Conservation (phyloP, 1,140 invertebrate species). For the Trichogramma pretiosum region DNA sequence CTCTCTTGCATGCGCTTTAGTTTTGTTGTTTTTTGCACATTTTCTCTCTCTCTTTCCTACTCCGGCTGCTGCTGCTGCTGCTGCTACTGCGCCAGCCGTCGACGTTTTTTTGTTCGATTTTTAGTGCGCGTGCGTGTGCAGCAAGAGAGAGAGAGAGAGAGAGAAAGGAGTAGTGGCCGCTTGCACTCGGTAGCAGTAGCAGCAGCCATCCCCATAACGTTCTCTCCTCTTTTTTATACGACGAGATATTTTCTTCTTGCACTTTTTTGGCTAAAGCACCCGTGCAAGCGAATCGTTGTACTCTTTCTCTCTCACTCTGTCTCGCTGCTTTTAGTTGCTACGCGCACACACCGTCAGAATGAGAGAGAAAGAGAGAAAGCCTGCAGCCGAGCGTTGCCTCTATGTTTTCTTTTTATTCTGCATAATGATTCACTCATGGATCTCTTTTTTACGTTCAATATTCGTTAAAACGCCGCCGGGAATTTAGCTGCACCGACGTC, state of each 20-base stretch:
- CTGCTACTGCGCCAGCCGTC: too few species aligned
- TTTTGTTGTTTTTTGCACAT: conserved; percentile 2
- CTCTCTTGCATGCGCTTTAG: conserved; percentile 11
- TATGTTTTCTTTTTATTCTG: conserved; percentile 14
- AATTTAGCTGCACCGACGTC: too few species aligned
- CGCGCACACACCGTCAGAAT: too few species aligned
- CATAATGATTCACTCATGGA: conserved; percentile 11
- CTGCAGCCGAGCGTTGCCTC: too few species aligned
- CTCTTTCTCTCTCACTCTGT: neutral
- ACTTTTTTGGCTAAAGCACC: conserved; percentile 12
- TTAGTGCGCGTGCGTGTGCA: conserved; percentile 12
- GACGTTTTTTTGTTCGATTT: conserved; percentile 7
- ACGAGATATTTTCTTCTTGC: conserved; percentile 17
- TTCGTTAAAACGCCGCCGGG: conserved; percentile 17
- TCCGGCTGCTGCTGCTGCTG: too few species aligned
- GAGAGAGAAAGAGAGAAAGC: too few species aligned
- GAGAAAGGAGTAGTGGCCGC: too few species aligned
- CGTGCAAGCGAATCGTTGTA: conserved; percentile 12
- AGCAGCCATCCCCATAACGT: neutral
- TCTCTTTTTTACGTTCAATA: conserved; percentile 3
- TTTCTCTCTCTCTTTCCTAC: neutral
- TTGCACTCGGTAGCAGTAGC: too few species aligned
- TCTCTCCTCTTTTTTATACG: conserved; percentile 12
- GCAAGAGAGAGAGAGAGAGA: neutral
- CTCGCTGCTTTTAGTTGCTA: neutral